Conservation (phyloP, 2,888 invertebrate genomes). For the Standfussiana lucernea region DNA sequence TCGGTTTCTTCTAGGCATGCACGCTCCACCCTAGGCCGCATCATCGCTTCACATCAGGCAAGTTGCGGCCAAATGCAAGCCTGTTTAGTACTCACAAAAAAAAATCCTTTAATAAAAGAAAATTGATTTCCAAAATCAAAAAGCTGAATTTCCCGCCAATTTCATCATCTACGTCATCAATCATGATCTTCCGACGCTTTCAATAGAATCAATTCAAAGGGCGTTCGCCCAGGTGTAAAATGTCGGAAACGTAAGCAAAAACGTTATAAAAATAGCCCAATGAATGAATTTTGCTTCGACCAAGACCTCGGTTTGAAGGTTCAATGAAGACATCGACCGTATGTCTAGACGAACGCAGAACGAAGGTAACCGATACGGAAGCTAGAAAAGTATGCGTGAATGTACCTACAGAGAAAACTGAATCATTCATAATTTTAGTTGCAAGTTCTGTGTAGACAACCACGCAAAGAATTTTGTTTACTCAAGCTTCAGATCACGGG, state of each 20-base stretch:
- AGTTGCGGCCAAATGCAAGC: too few species aligned
- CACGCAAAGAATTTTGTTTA: not conserved
- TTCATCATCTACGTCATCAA: constrained; percentile 16
- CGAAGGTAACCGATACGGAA: constrained; percentile 58
- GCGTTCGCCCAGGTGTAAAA: constrained; percentile 58
- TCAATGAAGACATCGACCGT: constrained; percentile 72
- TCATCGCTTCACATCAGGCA: too few species aligned
- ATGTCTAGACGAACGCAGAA: constrained; percentile 58
- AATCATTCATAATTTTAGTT: constrained; percentile 52
- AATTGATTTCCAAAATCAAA: not conserved
- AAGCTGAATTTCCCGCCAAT: not conserved
- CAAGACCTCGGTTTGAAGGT: constrained; percentile 69
- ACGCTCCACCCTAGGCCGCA: too few species aligned
- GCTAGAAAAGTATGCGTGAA: constrained; percentile 60
- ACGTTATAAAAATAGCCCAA: constrained; percentile 60
- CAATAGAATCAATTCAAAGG: constrained; percentile 54
- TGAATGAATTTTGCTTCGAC: constrained; percentile 62
- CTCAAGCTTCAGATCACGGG: not conserved
- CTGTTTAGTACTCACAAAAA: too few species aligned
- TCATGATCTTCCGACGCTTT: constrained; percentile 18
- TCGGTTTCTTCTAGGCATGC: too few species aligned
- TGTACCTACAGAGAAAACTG: constrained; percentile 36
- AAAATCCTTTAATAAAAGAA: not conserved
- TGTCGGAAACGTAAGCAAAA: constrained; percentile 55
- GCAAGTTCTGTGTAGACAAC: constrained; percentile 27